phyloP scores from a whole-genome alignment of 35 echinoderm and acorn worm species.

The Apostichopus parvimensis region DNA sequence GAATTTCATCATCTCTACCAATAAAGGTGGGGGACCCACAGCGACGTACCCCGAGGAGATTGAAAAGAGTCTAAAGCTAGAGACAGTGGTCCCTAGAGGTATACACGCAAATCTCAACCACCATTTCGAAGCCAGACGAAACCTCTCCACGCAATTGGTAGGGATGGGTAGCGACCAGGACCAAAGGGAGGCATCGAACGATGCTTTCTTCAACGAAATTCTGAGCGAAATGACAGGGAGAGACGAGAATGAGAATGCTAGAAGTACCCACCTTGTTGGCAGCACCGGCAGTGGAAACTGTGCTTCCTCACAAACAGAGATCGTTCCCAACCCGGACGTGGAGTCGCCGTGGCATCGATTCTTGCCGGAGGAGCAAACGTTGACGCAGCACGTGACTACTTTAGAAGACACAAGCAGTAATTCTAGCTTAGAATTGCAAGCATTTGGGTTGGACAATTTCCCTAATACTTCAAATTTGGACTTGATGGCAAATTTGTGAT shows the following conservation, averaged over 20 bases:
- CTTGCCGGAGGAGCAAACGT: not conserved
- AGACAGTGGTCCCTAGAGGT: not conserved
- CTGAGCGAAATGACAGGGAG: not conserved
- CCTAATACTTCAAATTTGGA: constrained; percentile 3
- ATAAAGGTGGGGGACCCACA: not conserved
- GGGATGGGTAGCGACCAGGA: constrained; percentile 15
- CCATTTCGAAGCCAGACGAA: constrained; percentile 17
- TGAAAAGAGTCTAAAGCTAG: constrained; percentile 29
- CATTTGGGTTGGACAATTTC: constrained; percentile 19
- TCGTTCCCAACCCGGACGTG: constrained; percentile 5
- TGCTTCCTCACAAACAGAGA: constrained; percentile 30
- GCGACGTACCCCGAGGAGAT: constrained; percentile 39
- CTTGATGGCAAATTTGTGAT: constrained; percentile 9
- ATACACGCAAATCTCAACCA: not conserved
- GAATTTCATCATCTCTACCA: constrained; percentile 40
- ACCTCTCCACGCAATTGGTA: constrained; percentile 16
- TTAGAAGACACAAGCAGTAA: constrained; percentile 27
- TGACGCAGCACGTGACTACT: not conserved
- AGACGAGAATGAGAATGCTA: constrained; percentile 28
- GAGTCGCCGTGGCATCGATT: not conserved
- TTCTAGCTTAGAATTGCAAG: constrained; percentile 27
- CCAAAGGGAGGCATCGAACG: constrained; percentile 5
- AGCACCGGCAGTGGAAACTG: constrained; percentile 38
- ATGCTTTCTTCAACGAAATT: constrained; percentile 10
- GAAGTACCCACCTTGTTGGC: constrained; percentile 33